Base-by-base conservation (phyloP, 2,113 vertebrate genomes). In the Dicrurus megarhynchus region DNA sequence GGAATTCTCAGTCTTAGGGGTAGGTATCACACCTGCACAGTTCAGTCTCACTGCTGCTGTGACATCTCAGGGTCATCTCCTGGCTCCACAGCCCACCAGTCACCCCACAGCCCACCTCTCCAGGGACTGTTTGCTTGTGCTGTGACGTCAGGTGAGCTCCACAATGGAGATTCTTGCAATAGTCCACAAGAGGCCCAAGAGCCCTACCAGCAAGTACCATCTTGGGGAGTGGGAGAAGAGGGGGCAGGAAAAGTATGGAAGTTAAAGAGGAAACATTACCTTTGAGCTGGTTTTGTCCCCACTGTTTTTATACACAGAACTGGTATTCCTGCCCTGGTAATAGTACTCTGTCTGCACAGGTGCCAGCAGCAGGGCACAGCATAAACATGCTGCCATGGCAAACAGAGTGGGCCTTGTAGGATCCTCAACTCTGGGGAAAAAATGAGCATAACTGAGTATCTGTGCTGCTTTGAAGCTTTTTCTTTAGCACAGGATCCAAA, bases 161-260 rank as follows among this genome's bases (percentile, higher is more conserved):
- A 52, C 0, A 0, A 20, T 0, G 7, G n/a, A 47, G 39, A 33
- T 26, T 30, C 69, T 52, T 69, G 21, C 50, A 74, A 6, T 0
- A 47, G 37, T 16, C 37, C 55, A 52, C 23, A 52, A 27, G 44
- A 69, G 41, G 65, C 10, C 33, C 53, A 44, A 77, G 41, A 78
- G 33, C 30, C 13, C 56, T 64, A 23, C 10, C 59, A 52, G 8
- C 21, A 79, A 75, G 19, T n/a, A 24, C 9, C 32, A 0, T 22
- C 22, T 44, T 28, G 41, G 27, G 27, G 26, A 60, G 10, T 16
- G 7, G 23, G 59, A 7, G 19, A 65, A 27, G 7, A 22, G 26
- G 13, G 1, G 3, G 11, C 19, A 5, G 6, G 19, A 16, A 59
- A 42, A 30, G 17, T 30, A 27, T 2, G 7, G 50, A 86, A 83